Evolutionary conservation across 2,888 invertebrate genomes (phyloP).

Genomic region (Pseudococcus longispinus): DNA sequence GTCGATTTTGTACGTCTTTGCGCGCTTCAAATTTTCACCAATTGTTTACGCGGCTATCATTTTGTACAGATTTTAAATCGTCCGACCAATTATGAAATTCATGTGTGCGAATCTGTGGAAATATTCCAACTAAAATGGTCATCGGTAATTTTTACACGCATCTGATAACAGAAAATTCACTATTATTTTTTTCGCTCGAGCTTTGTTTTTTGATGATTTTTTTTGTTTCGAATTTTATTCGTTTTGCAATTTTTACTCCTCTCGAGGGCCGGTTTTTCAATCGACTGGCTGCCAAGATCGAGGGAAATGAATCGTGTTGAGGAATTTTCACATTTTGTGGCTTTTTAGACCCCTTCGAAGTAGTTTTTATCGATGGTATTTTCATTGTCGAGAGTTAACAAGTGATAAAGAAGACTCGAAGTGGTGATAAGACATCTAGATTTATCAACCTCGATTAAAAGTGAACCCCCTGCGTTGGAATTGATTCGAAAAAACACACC

Average conservation of each 20-base stretch:
- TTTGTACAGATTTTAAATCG: neutral
- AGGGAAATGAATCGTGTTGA: neutral
- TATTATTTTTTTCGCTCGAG: neutral
- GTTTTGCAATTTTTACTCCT: neutral
- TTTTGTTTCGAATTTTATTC: neutral
- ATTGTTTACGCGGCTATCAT: slow-evolving; percentile 5
- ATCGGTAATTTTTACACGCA: neutral
- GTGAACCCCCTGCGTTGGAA: neutral
- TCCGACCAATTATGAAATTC: neutral
- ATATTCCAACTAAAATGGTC: neutral
- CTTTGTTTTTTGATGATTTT: neutral
- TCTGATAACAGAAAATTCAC: neutral
- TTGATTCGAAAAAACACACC: neutral
- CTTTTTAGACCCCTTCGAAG: neutral
- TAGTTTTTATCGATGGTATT: neutral
- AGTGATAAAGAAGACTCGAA: too few relatives aligned
- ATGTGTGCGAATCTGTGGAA: slow-evolving; percentile 29
- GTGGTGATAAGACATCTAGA: too few relatives aligned
- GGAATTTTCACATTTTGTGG: neutral
- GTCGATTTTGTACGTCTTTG: slow-evolving; percentile 49
- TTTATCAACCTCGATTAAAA: too few relatives aligned
- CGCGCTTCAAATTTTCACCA: slow-evolving; percentile 29
- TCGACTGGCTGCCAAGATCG: neutral
- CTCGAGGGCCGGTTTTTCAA: neutral
- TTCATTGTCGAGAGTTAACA: neutral